Conservation (phyloP, 2,797 vertebrate species). For the Thaleichthys pacificus region DNA sequence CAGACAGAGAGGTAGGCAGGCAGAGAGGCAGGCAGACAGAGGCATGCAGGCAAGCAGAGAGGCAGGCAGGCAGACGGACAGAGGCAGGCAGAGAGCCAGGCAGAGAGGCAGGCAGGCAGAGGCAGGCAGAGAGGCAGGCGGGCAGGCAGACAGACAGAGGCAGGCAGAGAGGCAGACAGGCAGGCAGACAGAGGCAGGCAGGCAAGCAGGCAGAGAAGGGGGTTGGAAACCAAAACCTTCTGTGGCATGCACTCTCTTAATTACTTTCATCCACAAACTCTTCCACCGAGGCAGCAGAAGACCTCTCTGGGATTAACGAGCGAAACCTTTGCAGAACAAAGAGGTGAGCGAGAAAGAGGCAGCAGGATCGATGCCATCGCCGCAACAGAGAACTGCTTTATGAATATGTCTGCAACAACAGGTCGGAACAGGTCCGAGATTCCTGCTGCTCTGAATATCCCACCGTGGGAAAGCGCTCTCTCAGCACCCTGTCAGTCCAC, state of each 20-base stretch:
- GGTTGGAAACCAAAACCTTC: neutral
- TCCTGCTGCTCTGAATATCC: slow-evolving; percentile 62
- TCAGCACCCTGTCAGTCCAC: slow-evolving; percentile 41
- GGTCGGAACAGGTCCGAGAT: slow-evolving; percentile 71
- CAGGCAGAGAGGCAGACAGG: slow-evolving; percentile 7
- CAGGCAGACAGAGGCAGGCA: slow-evolving; percentile 27
- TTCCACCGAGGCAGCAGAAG: slow-evolving; percentile 34
- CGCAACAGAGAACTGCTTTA: slow-evolving; percentile 63
- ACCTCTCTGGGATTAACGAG: slow-evolving; percentile 44
- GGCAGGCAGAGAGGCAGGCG: slow-evolving; percentile 20
- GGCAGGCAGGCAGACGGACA: neutral
- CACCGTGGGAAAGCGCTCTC: slow-evolving; percentile 12
- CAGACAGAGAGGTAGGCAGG: neutral
- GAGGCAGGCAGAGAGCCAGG: neutral
- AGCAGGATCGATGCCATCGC: slow-evolving; percentile 64
- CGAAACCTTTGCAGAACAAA: slow-evolving; percentile 44
- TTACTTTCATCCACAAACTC: neutral
- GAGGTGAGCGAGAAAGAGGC: slow-evolving; percentile 63
- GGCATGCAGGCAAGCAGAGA: neutral
- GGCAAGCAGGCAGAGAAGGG: slow-evolving; percentile 21
- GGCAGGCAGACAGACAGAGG: slow-evolving; percentile 23
- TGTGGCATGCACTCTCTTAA: neutral
- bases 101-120: neutral
- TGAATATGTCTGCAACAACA: slow-evolving; percentile 43
- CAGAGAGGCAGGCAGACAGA: neutral